Evolutionary conservation across 1,140 invertebrate genomes (phyloP).

Genomic region (Phthorimaea operculella): DNA sequence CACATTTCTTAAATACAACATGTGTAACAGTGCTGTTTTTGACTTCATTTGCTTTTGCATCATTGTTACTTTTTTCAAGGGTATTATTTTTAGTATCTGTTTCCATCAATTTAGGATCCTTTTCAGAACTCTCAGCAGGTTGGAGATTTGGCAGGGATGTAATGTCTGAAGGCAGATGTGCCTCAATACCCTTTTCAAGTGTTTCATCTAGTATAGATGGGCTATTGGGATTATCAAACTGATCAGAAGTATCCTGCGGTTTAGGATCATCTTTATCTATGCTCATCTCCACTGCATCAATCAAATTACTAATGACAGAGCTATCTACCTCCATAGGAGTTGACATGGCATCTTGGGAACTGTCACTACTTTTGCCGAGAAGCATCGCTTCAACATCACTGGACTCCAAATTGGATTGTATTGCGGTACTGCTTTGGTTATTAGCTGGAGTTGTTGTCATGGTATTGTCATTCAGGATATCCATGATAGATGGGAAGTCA

Average conservation of each 20-base stretch:
- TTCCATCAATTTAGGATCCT: no score
- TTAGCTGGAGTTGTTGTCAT: slow-evolving; percentile 30
- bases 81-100: no score
- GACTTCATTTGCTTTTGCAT: not conserved
- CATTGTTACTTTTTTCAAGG: no score
- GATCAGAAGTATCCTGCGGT: slow-evolving; percentile 11
- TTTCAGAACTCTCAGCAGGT: no score
- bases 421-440: slow-evolving; percentile 33
- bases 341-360: slow-evolving; percentile 23
- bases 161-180: slow-evolving; percentile 32
- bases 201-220: slow-evolving; percentile 58
- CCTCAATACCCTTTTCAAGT: slow-evolving; percentile 48
- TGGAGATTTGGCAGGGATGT: no score
- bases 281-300: slow-evolving; percentile 40
- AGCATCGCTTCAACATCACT: slow-evolving; percentile 64
- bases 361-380: slow-evolving; percentile 34
- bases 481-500: slow-evolving; percentile 67
- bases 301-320: slow-evolving; percentile 38
- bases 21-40: slow-evolving; percentile 30
- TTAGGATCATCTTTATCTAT: slow-evolving; percentile 22
- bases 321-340: slow-evolving; percentile 51
- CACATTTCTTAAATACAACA: slow-evolving; percentile 56
- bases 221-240: slow-evolving; percentile 41
- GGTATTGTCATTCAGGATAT: slow-evolving; percentile 54
- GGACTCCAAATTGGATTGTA: slow-evolving; percentile 46